These are phyloP conservation scores for Sericinus montela DNA, from an alignment of 2,888 invertebrate species.

Conservation along the genomic window DNA sequence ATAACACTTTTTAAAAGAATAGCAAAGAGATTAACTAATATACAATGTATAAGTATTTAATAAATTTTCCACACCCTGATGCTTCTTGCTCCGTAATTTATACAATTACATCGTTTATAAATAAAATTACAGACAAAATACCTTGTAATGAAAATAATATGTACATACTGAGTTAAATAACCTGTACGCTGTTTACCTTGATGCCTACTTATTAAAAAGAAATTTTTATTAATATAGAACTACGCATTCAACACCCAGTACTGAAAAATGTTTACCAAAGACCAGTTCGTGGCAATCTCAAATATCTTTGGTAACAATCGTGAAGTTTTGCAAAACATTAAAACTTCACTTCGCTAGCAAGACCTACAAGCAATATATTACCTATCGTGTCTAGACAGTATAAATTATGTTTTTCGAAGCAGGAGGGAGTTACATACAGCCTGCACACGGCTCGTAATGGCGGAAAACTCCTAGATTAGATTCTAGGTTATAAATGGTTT, in stretches of 20 bases:
- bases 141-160: no score
- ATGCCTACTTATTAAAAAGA: no score
- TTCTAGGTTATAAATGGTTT: slow-evolving; percentile 8
- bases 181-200: no score
- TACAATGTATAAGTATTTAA: no score
- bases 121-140: no score
- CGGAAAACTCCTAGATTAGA: slow-evolving; percentile 9
- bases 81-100: no score
- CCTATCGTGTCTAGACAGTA: slow-evolving; percentile 38
- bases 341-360: slow-evolving; percentile 18
- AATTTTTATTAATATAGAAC: no score
- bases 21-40: no score
- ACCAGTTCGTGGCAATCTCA: slow-evolving; percentile 6
- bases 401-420: slow-evolving; percentile 35
- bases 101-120: no score
- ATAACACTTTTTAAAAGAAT: no score
- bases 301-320: slow-evolving; percentile 13
- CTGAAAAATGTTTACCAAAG: neutral
- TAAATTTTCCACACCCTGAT: no score
- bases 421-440: slow-evolving; percentile 30
- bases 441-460: slow-evolving; percentile 24
- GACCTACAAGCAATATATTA: slow-evolving; percentile 29
- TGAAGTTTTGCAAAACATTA: slow-evolving; percentile 16
- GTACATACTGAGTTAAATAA: no score
- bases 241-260: neutral